These are phyloP conservation scores for Crypturellus tataupa DNA, from an alignment of 2,797 vertebrate genomes.

Conservation along the genomic window DNA sequence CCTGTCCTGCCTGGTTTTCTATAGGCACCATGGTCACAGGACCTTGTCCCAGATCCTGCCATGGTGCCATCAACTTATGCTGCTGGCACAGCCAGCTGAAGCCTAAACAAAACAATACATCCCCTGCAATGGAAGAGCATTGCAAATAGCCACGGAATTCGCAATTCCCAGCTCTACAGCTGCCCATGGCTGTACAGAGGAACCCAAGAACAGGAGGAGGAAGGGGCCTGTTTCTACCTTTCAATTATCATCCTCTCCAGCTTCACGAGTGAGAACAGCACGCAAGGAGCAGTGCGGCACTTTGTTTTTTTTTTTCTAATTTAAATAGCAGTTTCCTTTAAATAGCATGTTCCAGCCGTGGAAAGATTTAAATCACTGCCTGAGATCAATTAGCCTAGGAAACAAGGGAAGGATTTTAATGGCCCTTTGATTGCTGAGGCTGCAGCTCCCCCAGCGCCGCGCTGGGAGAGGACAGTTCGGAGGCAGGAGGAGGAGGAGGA, in stretches of 20 bases:
- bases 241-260: conserved; percentile 6
- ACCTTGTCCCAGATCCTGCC: neutral
- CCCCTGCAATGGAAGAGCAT: neutral
- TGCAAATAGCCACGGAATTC: neutral
- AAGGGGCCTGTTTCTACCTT: neutral
- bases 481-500: neutral
- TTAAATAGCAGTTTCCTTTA: conserved; percentile 69
- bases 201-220: neutral
- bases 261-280: conserved; percentile 38
- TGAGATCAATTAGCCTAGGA: conserved; percentile 71
- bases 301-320: conserved; percentile 45
- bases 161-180: neutral
- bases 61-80: rapidly evolving
- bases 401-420: conserved; percentile 70
- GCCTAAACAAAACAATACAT: neutral
- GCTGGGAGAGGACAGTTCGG: neutral
- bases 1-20: neutral
- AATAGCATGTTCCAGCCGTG: conserved; percentile 61
- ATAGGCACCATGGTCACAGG: neutral
- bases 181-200: neutral
- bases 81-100: neutral
- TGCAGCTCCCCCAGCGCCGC: conserved; percentile 23
- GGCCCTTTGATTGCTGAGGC: conserved; percentile 65
- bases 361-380: conserved; percentile 65
- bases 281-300: conserved; percentile 33